Percentiles rank a stretch among this genome's conserved stretches.
Evolutionary conservation across 2,113 vertebrate genomes (phyloP).

Genomic region (Mungos mungo): DNA sequence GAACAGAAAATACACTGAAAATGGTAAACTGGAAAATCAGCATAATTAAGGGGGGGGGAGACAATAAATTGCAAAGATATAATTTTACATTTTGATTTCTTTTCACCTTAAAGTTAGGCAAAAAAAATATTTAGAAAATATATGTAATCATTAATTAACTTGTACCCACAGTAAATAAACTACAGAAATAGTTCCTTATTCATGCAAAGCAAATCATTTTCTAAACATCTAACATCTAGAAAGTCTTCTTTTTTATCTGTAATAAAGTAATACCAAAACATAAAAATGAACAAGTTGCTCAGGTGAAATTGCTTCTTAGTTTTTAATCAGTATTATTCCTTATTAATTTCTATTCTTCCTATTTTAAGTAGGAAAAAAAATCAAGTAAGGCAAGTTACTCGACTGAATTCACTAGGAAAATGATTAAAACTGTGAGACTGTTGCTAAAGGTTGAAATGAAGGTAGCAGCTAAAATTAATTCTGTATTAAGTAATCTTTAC

Average conservation of each 20-base stretch:
- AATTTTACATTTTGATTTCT: not conserved
- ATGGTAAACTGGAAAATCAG: not conserved
- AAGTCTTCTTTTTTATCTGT: not conserved
- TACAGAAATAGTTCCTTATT: not conserved
- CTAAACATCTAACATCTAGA: not conserved
- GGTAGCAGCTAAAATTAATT: constrained; percentile 9
- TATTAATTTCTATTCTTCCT: not conserved
- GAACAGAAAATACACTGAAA: constrained; percentile 15
- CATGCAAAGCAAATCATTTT: not conserved
- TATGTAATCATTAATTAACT: not conserved
- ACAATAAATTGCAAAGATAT: not conserved
- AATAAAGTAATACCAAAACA: constrained; percentile 1
- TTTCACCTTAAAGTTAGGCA: not conserved
- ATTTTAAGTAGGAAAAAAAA: constrained; percentile 41
- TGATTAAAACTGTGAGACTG: not conserved
- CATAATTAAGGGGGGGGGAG: not conserved
- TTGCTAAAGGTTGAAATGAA: not conserved
- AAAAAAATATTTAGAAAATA: constrained; percentile 10
- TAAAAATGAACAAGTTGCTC: not conserved
- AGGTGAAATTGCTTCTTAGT: not conserved
- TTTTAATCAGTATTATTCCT: not conserved
- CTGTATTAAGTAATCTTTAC: not conserved
- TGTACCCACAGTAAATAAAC: not conserved
- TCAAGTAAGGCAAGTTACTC: not conserved
- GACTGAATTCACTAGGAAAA: not conserved